Evolutionary conservation across 2,113 vertebrate genomes (phyloP).

Genomic region (Empidonax alnorum): DNA sequence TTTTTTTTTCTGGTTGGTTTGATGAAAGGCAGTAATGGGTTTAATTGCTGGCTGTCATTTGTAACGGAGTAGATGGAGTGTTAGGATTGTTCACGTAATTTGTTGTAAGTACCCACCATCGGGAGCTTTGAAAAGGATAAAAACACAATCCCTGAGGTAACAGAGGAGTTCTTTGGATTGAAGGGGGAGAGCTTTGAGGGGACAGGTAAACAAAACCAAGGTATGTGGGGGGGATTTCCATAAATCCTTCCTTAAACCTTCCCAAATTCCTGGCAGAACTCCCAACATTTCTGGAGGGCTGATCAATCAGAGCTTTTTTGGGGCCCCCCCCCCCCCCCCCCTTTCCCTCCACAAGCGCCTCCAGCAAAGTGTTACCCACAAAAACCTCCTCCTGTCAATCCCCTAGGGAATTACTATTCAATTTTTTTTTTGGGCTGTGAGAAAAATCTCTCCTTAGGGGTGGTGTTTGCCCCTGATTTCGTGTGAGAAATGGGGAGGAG

Average conservation of each 20-base stretch:
- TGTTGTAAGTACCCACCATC: conserved; percentile 27
- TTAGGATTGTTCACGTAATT: conserved; percentile 26
- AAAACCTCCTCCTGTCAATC: background rate
- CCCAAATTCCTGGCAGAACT: background rate
- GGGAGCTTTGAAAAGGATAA: background rate
- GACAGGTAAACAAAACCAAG: background rate
- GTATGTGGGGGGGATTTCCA: background rate
- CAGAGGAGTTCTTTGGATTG: background rate
- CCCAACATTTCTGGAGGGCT: background rate
- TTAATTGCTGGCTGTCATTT: conserved; percentile 57
- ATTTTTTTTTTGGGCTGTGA: background rate
- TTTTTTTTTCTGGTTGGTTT: background rate
- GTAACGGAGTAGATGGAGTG: background rate
- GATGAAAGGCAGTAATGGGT: conserved; percentile 2
- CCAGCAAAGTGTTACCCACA: background rate
- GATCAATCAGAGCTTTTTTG: background rate
- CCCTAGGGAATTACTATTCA: background rate
- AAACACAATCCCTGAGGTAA: background rate
- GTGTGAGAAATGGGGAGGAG: background rate
- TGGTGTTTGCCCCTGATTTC: background rate
- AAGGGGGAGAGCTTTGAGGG: background rate
- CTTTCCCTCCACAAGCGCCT: background rate
- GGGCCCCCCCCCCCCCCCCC: background rate
- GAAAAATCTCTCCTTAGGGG: background rate
- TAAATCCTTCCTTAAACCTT: background rate